A percentile compares a stretch with the other conserved stretches of the same genome.
These are phyloP conservation scores for Herminia tarsipennalis DNA, from an alignment of 2,888 invertebrate genomes.

Conservation along the genomic window DNA sequence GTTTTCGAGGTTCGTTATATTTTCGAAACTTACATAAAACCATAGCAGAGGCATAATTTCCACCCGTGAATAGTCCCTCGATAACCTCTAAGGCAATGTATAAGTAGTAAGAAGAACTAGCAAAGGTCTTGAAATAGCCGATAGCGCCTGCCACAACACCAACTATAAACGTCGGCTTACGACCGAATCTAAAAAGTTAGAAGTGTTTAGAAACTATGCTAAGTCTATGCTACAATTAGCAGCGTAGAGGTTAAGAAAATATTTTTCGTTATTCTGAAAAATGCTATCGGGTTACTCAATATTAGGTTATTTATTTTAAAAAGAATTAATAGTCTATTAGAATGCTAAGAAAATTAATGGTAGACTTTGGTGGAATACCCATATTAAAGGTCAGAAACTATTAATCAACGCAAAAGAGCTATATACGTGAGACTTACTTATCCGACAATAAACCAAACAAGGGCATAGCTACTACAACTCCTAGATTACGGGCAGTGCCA, in stretches of 20 bases:
- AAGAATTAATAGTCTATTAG: too few species aligned
- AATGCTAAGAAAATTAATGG: too few species aligned
- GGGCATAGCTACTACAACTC: constrained; percentile 67
- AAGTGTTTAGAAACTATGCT: too few species aligned
- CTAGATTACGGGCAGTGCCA: constrained; percentile 68
- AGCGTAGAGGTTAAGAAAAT: too few species aligned
- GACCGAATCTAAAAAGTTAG: constrained; percentile 61
- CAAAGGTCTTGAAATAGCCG: constrained; percentile 66
- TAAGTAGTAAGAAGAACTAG: constrained; percentile 56
- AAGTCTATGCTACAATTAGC: too few species aligned
- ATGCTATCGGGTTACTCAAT: too few species aligned
- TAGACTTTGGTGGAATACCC: too few species aligned
- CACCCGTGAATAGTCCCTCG: constrained; percentile 64
- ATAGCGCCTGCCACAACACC: constrained; percentile 59
- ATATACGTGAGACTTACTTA: constrained; percentile 48
- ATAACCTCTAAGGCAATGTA: constrained; percentile 65
- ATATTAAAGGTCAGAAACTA: too few species aligned
- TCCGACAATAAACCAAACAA: constrained; percentile 66
- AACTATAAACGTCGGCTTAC: constrained; percentile 64
- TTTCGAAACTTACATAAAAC: constrained; percentile 70
- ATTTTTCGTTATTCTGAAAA: too few species aligned
- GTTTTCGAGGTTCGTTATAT: too few species aligned
- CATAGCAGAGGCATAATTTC: constrained; percentile 61
- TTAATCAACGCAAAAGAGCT: not conserved
- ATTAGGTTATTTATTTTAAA: too few species aligned